Evolutionary conservation across 2,888 invertebrate genomes (phyloP), one percentile per base, ranked within the genome.

Genomic region (Dynastes tityus): DNA sequence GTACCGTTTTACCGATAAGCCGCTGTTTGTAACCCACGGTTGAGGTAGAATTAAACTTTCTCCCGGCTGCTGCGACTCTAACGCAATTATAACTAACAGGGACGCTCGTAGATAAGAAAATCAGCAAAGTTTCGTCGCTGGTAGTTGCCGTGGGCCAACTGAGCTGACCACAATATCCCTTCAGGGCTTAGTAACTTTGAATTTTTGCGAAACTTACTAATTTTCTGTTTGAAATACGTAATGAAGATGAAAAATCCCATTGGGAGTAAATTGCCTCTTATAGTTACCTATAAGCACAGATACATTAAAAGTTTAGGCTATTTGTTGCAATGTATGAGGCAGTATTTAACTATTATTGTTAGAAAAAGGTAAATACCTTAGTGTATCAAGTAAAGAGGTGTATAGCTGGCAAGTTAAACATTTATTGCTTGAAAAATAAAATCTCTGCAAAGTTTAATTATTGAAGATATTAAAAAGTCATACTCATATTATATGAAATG

Each of bases 1-100:
- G 70, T 70, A 53, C 40, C 29, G 32, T 29, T 53, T 70, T 70
- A n/a, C n/a, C 37, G 70, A 70, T 70, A 70, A 70, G 70, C 70
- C 45, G 45, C 45, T 8, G 45, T 45, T 53, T 32, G 51, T 53
- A 70, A 70, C 51, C 70, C 53, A 29, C 29, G 22, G 22, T 22
- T 22, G 70, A 53, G 51, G 70, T 70, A 53, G 51, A 70, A 70
- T 70, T 70, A 70, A 70, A 32, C 70, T 16, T 22, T 55, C 27
- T 45, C 45, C 2, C 45, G 45, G 11, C 51, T 22, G 29, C 51
- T 51, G 49, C 70, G 51, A 70, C 70, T 51, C n/a, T 70, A 70
- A 70, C 53, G 70, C 70, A 70, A 70, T 70, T 70, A 70, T 53
- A 51, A 70, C 70, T 70, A 70, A 70, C 70, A 40, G 70, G 45